These are phyloP conservation scores for Chaenocephalus aceratus DNA, from an alignment of 2,113 vertebrate species.

Conservation along the genomic window DNA sequence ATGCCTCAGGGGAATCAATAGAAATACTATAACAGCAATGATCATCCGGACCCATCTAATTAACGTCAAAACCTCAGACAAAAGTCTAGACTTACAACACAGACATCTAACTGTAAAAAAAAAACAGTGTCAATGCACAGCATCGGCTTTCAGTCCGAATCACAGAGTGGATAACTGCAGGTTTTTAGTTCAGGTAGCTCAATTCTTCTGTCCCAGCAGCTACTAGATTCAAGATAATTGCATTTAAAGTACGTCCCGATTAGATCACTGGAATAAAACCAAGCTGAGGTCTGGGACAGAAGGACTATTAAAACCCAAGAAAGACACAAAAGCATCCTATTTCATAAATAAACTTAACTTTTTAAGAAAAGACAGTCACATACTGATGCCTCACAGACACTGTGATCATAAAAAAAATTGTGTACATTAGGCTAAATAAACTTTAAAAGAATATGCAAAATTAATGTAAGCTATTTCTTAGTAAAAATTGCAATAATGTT, in stretches of 20 bases:
- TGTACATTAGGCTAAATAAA: neutral
- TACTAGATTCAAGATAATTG: slow-evolving; percentile 3
- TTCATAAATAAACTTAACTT: too few species aligned
- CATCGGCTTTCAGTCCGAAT: neutral
- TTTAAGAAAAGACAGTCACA: too few species aligned
- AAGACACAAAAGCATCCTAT: too few species aligned
- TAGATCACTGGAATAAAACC: slow-evolving; percentile 2
- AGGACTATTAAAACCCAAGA: neutral
- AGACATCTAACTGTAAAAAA: neutral
- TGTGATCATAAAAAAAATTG: too few species aligned
- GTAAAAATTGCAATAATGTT: too few species aligned
- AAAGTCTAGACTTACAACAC: neutral
- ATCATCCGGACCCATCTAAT: slow-evolving; percentile 23
- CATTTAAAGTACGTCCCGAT: neutral
- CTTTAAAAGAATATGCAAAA: neutral
- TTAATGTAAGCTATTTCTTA: neutral
- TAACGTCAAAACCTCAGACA: slow-evolving; percentile 4
- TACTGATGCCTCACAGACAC: neutral
- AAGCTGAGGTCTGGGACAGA: slow-evolving; percentile 3
- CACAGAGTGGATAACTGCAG: neutral
- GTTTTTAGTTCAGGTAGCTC: neutral
- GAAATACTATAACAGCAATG: slow-evolving; percentile 31
- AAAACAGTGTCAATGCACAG: neutral
- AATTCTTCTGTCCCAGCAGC: neutral
- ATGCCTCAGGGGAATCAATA: slow-evolving; percentile 34